Percentiles rank a stretch among this genome's conserved stretches.
These are phyloP conservation scores for Hestina assimilis DNA, from an alignment of 1,140 invertebrate genomes.

Conservation along the genomic window DNA sequence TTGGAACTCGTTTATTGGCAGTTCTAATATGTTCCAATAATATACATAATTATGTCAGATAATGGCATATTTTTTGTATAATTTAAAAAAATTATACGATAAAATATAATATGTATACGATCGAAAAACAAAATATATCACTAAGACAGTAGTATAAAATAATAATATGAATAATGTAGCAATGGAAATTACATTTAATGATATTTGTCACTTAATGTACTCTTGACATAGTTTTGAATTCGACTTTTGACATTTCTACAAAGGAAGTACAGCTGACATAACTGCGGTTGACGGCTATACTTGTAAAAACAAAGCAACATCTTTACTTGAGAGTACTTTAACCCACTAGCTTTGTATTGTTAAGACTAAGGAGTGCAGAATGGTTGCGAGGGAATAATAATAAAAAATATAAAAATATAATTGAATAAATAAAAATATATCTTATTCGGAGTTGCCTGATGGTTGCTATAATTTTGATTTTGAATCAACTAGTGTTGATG, in stretches of 20 bases:
- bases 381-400: neutral
- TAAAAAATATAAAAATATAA: neutral
- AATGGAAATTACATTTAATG: neutral
- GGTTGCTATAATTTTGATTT: no score
- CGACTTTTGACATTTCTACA: neutral
- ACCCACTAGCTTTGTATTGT: conserved; percentile 7
- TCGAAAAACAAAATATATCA: no score
- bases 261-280: conserved; percentile 3
- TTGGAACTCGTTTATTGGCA: no score
- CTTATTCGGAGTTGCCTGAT: no score
- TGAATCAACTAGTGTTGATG: no score
- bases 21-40: no score
- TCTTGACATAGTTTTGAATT: neutral
- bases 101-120: no score
- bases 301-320: neutral
- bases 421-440: no score
- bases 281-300: neutral
- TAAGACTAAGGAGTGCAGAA: neutral
- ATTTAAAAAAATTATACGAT: no score
- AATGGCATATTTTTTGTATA: no score
- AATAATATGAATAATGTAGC: neutral
- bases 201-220: neutral
- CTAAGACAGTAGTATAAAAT: no score
- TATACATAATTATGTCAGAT: no score
- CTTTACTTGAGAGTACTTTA: conserved; percentile 4